Conservation (phyloP, 2,797 vertebrate species). For the Eurystomus glaucurus region DNA sequence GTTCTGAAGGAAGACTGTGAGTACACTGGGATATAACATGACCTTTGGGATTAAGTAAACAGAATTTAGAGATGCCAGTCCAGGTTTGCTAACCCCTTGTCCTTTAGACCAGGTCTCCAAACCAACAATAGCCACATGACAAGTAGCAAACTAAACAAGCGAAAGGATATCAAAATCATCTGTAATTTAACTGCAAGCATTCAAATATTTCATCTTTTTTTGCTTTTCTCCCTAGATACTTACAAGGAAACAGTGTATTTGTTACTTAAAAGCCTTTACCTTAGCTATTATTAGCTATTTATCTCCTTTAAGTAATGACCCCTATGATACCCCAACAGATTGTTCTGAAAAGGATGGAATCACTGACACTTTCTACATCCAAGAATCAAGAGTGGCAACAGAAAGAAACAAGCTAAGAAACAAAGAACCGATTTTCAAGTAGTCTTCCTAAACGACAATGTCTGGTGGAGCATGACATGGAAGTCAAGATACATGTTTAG, state of each 20-base stretch:
- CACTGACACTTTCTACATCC: not conserved
- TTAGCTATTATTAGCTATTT: not conserved
- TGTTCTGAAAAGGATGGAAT: not conserved
- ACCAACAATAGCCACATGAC: not conserved
- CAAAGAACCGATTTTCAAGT: not conserved
- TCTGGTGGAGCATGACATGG: not conserved
- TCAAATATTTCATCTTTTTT: not conserved
- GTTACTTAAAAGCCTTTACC: not conserved
- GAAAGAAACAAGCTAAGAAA: not conserved
- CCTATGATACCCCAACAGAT: not conserved
- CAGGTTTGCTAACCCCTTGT: not conserved
- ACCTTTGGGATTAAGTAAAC: not conserved
- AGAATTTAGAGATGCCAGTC: not conserved
- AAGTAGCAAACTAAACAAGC: not conserved
- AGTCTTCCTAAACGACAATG: not conserved
- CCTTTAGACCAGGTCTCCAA: constrained; percentile 6
- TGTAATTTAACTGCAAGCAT: not conserved
- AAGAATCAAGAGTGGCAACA: not conserved
- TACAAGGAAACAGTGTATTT: not conserved
- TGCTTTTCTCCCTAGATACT: not conserved
- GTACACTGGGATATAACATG: not conserved
- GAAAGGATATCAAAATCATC: not conserved
- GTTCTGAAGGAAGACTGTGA: not conserved
- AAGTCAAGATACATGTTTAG: not conserved
- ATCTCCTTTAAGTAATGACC: not conserved